Evolutionary conservation across 2,888 invertebrate species (phyloP), one percentile per base, ranked within the genome.

Genomic region (Ceriagrion tenellum): DNA sequence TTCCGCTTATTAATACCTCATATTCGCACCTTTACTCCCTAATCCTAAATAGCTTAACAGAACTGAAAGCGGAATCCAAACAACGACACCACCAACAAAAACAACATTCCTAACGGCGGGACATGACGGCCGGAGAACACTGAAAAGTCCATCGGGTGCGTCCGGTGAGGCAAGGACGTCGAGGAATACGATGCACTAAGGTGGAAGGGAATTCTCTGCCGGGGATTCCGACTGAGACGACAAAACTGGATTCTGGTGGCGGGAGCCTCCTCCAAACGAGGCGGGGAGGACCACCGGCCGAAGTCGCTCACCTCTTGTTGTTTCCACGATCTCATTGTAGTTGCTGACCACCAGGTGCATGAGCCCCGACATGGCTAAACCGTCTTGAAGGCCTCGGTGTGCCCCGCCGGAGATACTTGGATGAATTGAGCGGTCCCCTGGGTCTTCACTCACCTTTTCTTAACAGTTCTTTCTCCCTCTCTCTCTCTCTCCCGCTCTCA

Each of bases 321-420:
- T 96, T 96, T 97, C 97, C 96, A 97, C 95, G 40, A 96, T 55
- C 96, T 97, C 97, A 96, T 97, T 97, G 96, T 97, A 97, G 96
- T 97, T 97, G 96, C 97, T 97, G 95, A 97, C 97, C 35, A 97
- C 97, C 96, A 97, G 96, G 96, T 97, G 97, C 96, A 97, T 97
- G 93, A 97, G 95, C 88, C 97, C 97, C 95, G 97, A 96, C 97
- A 97, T 97, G 95, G 96, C 96, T 95, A 95, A 90, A 97, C 97
- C 0, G 59, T 69, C 69, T n/a, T 63, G 93, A 23, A n/a, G 91
- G 63, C 91, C 8, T n/a, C 69, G 69, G 35, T 35, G 81, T 16
- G 81, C 16, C 81, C 81, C 35, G 81, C 12, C 81, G 81, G 81
- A 81, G 35, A 18, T 35, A 18, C 81, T 63, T 8, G 18, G 47